Evolutionary conservation across 2,888 invertebrate genomes (phyloP).

Genomic region (Drosophila affinis): DNA sequence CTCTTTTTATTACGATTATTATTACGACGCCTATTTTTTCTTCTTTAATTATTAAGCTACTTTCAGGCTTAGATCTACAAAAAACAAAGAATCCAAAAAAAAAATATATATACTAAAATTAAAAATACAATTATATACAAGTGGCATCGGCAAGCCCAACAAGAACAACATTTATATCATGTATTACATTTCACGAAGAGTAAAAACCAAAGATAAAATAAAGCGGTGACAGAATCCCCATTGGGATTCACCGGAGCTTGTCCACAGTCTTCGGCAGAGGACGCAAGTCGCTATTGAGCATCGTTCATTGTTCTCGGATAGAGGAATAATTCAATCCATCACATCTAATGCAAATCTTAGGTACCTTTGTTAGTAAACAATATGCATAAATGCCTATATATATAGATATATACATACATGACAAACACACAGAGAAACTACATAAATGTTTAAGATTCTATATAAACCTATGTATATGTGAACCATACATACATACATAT

Average conservation of each 20-base stretch:
- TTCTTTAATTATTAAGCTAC: slow-evolving; percentile 19
- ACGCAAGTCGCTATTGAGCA: neutral
- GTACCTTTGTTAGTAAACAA: slow-evolving; percentile 66
- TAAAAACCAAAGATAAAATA: slow-evolving; percentile 5
- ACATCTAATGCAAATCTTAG: slow-evolving; percentile 67
- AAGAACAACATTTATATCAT: slow-evolving; percentile 65
- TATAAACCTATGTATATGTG: slow-evolving; percentile 38
- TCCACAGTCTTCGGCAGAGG: neutral
- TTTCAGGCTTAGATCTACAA: slow-evolving; percentile 6
- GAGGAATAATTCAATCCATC: slow-evolving; percentile 13
- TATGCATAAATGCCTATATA: slow-evolving; percentile 49
- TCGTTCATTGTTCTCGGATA: neutral
- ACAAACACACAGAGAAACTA: slow-evolving; percentile 25
- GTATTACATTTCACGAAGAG: slow-evolving; percentile 63
- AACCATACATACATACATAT: slow-evolving; percentile 39
- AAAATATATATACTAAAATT: slow-evolving; percentile 5
- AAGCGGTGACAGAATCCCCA: neutral
- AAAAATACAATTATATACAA: slow-evolving; percentile 23
- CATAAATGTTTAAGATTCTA: slow-evolving; percentile 63
- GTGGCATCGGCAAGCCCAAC: slow-evolving; percentile 50
- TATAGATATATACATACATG: slow-evolving; percentile 24
- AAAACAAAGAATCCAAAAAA: neutral
- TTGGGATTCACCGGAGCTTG: neutral
- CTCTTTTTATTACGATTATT: slow-evolving; percentile 31
- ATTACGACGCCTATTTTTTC: slow-evolving; percentile 16